Evolutionary conservation across 2,797 vertebrate species (phyloP).

Genomic region (Betta splendens): DNA sequence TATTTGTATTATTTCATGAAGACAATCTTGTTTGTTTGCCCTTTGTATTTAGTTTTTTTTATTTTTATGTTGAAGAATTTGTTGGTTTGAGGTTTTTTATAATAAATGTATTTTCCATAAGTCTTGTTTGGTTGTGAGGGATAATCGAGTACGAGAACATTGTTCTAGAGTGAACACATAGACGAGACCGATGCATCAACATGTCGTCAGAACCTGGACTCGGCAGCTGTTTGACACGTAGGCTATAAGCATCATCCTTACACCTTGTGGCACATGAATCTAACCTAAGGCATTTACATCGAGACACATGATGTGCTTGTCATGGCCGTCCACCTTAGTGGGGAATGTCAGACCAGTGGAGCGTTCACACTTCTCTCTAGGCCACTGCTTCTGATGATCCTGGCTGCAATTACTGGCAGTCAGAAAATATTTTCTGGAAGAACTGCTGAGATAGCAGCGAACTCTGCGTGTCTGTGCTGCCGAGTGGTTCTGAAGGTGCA

Average conservation of each 20-base stretch:
- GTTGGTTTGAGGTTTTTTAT: too few species aligned
- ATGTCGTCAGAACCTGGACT: too few species aligned
- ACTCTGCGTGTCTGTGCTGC: not conserved
- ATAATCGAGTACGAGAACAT: not conserved
- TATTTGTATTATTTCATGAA: too few species aligned
- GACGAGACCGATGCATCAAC: too few species aligned
- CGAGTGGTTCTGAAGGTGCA: slow-evolving; percentile 13
- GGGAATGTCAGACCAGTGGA: slow-evolving; percentile 34
- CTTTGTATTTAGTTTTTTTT: too few species aligned
- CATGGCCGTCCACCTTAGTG: slow-evolving; percentile 14
- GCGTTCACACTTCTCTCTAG: slow-evolving; percentile 15
- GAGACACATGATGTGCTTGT: not conserved
- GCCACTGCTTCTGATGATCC: slow-evolving; percentile 20
- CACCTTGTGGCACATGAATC: slow-evolving; percentile 34
- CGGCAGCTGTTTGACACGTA: slow-evolving; percentile 33
- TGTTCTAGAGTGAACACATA: not conserved
- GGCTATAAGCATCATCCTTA: slow-evolving; percentile 12
- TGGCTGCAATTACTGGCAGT: slow-evolving; percentile 15
- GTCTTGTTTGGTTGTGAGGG: too few species aligned
- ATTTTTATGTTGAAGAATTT: too few species aligned
- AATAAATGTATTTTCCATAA: too few species aligned
- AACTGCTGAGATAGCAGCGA: slow-evolving; percentile 1
- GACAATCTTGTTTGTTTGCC: too few species aligned
- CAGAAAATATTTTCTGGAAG: slow-evolving; percentile 4
- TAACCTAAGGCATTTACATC: slow-evolving; percentile 17